Percentiles rank a stretch among this genome's conserved stretches.
Evolutionary conservation across 2,113 vertebrate species (phyloP).

Genomic region (Steatornis caripensis): DNA sequence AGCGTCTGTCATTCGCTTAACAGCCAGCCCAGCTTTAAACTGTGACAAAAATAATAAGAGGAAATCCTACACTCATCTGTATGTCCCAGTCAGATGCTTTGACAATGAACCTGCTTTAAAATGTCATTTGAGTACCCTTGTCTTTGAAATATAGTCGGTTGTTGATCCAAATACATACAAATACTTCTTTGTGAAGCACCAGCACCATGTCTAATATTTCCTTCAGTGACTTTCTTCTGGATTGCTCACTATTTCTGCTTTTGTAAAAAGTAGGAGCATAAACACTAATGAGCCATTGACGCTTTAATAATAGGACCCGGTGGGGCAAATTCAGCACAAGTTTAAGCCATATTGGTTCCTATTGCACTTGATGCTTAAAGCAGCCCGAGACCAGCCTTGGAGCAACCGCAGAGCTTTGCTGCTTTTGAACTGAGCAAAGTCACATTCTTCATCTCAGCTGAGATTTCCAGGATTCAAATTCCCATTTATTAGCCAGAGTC

Average conservation of each 20-base stretch:
- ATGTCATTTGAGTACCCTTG: neutral
- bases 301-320: neutral
- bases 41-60: too few relatives aligned
- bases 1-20: too few relatives aligned
- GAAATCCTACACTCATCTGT: neutral
- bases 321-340: neutral
- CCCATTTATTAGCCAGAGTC: neutral
- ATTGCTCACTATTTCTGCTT: neutral
- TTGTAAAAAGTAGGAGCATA: neutral
- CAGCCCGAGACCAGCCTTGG: neutral
- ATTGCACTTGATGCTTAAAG: neutral
- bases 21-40: too few relatives aligned
- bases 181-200: neutral
- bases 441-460: neutral
- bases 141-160: neutral
- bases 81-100: neutral
- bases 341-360: neutral
- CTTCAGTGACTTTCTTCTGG: neutral
- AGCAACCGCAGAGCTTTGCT: neutral
- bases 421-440: neutral
- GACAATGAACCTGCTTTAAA: neutral
- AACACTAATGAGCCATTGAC: neutral
- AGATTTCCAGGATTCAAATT: neutral
- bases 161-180: neutral
- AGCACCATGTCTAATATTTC: neutral